Conservation (phyloP, 2,888 invertebrate species). For the Patella caerulea region DNA sequence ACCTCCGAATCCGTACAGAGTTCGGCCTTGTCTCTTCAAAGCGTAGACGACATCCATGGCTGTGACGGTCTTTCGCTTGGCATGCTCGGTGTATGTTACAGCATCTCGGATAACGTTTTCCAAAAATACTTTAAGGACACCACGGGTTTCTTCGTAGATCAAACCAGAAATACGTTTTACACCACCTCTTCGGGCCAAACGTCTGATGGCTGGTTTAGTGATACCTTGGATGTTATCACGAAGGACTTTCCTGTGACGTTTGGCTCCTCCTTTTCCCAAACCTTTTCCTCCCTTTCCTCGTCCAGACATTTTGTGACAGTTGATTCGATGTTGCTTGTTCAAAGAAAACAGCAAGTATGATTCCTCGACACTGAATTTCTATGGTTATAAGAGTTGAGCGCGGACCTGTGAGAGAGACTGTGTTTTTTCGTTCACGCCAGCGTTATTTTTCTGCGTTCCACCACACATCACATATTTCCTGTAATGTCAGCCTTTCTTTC, state of each 20-base stretch:
- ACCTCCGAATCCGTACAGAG: constrained; percentile 31
- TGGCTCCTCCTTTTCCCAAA: constrained; percentile 85
- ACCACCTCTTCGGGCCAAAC: constrained; percentile 81
- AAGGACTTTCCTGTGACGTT: constrained; percentile 84
- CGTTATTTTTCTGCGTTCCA: no score
- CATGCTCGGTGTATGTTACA: constrained; percentile 89
- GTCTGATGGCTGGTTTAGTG: constrained; percentile 83
- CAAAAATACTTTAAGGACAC: constrained; percentile 84
- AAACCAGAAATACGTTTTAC: constrained; percentile 75
- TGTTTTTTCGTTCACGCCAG: no score
- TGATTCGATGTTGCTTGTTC: no score
- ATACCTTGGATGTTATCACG: constrained; percentile 87
- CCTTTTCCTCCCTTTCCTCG: constrained; percentile 81
- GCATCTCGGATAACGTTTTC: constrained; percentile 89
- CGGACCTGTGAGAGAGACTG: no score
- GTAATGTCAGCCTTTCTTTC: no score
- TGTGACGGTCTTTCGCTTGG: constrained; percentile 89
- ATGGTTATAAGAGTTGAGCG: no score
- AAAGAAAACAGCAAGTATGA: neutral
- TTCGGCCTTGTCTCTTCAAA: neutral
- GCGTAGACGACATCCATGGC: constrained; percentile 88
- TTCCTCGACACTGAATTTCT: no score
- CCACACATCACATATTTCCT: no score
- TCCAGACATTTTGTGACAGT: constrained; percentile 14
- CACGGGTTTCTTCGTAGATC: constrained; percentile 84